phyloP scores from a whole-genome alignment of 2,113 vertebrate species.

The Pseudois nayaur region DNA sequence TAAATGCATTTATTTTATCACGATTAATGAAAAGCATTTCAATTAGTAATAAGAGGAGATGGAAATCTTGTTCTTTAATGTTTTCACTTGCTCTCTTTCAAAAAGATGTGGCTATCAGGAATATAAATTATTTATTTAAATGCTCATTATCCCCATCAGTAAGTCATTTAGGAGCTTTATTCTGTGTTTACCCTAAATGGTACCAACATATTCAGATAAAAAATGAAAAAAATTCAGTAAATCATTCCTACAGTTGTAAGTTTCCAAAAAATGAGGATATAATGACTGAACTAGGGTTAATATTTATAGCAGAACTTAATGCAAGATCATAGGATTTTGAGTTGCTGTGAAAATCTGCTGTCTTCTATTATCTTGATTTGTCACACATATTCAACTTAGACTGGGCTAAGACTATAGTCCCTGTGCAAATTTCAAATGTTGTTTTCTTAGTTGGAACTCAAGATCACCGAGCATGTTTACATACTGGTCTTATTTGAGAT shows the following conservation, averaged over 20 bases:
- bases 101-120: neutral
- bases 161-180: neutral
- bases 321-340: neutral
- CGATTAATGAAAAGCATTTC: conserved; percentile 43
- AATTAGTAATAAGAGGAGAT: conserved; percentile 57
- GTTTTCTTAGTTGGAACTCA: neutral
- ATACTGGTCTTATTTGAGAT: neutral
- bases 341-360: neutral
- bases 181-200: neutral
- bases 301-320: neutral
- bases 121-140: conserved; percentile 51
- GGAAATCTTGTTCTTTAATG: conserved; percentile 42
- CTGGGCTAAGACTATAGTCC: neutral
- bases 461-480: neutral
- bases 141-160: neutral
- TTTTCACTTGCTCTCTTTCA: conserved; percentile 38
- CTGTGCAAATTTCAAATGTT: neutral
- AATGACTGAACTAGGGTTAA: neutral
- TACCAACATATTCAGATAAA: neutral
- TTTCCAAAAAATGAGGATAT: neutral
- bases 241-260: neutral
- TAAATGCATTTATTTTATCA: conserved; percentile 2
- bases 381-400: neutral
- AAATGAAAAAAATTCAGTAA: neutral
- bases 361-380: neutral